Percentiles rank a stretch among this genome's conserved stretches.
Evolutionary conservation across 2,113 vertebrate species (phyloP).

Genomic region (Brachyhypopomus gauderio): DNA sequence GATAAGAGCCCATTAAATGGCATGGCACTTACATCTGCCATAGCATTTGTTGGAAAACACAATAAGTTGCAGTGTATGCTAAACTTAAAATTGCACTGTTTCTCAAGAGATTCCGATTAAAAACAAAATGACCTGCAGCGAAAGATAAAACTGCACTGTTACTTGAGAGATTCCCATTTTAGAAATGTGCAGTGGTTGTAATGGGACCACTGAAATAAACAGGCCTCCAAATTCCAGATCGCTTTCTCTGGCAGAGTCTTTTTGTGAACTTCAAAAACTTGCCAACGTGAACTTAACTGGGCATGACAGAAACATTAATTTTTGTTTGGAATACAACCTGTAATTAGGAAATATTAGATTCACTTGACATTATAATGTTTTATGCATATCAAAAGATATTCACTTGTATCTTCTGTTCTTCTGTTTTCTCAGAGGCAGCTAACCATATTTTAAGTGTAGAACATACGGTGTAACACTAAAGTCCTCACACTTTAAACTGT

Average conservation of each 20-base stretch:
- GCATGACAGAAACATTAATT: neutral
- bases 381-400: too few species aligned
- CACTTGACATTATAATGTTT: neutral
- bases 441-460: neutral
- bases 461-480: neutral
- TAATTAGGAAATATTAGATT: neutral
- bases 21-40: constrained; percentile 56
- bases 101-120: neutral
- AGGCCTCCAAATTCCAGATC: constrained; percentile 6
- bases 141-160: too few species aligned
- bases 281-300: constrained; percentile 5
- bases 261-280: constrained; percentile 14
- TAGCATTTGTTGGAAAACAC: constrained; percentile 63
- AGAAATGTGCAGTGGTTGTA: neutral
- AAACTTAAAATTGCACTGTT: neutral
- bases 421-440: neutral
- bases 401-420: neutral
- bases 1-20: constrained; percentile 67
- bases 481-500: neutral
- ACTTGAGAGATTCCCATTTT: constrained; percentile 18
- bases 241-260: neutral
- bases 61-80: constrained; percentile 45
- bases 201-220: constrained; percentile 1
- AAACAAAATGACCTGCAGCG: too few species aligned
- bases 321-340: neutral